A percentile compares a stretch with the other conserved stretches of the same genome.
Evolutionary conservation across 2,888 invertebrate genomes (phyloP).

Genomic region (Allophyes oxyacanthae): DNA sequence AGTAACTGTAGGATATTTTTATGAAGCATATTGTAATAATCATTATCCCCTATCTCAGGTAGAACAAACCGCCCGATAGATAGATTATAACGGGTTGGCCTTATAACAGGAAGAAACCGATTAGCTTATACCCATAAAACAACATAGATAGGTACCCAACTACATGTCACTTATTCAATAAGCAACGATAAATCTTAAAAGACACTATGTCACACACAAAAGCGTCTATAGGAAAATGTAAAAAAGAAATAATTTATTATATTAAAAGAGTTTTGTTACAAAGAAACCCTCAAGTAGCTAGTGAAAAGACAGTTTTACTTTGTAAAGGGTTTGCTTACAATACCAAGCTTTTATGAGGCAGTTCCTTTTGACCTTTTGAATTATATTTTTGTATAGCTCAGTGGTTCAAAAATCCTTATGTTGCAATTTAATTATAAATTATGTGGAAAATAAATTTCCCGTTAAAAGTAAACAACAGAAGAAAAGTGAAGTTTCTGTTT

Average conservation of each 20-base stretch:
- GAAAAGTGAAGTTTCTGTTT: too few species aligned
- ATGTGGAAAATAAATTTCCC: too few species aligned
- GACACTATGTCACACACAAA: slow-evolving; percentile 26
- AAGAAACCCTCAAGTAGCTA: slow-evolving; percentile 55
- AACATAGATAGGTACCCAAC: neutral
- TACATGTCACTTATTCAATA: slow-evolving; percentile 3
- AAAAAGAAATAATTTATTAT: slow-evolving; percentile 64
- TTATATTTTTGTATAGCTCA: slow-evolving; percentile 7
- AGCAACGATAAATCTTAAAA: slow-evolving; percentile 31
- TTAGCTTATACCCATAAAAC: too few species aligned
- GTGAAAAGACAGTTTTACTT: slow-evolving; percentile 60
- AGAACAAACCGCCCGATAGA: too few species aligned
- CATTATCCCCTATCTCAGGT: too few species aligned
- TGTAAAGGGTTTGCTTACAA: slow-evolving; percentile 58
- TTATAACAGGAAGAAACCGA: too few species aligned
- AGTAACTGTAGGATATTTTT: too few species aligned
- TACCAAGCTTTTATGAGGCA: slow-evolving; percentile 50
- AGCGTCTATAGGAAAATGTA: slow-evolving; percentile 34
- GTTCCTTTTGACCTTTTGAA: slow-evolving; percentile 33
- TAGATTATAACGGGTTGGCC: too few species aligned
- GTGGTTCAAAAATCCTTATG: slow-evolving; percentile 1
- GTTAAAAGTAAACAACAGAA: too few species aligned
- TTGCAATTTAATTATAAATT: too few species aligned
- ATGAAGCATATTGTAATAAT: too few species aligned
- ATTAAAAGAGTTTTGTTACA: slow-evolving; percentile 58